phyloP scores from a whole-genome alignment of 2,797 vertebrate genomes.

The Enteromius unitaeniatus region DNA sequence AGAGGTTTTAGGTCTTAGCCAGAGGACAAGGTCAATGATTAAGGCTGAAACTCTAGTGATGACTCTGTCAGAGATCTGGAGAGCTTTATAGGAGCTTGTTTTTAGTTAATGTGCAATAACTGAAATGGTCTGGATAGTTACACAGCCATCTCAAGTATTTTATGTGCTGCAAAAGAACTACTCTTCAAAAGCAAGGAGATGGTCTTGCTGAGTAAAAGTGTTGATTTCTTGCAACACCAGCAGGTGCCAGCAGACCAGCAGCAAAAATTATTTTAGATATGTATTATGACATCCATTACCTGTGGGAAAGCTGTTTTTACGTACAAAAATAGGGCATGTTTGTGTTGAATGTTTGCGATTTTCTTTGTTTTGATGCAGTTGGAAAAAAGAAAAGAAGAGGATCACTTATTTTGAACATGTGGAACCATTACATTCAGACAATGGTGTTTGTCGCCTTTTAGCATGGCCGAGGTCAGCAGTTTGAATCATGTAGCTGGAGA shows the following conservation, averaged over 20 bases:
- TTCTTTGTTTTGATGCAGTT: neutral
- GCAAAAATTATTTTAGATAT: neutral
- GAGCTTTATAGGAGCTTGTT: conserved; percentile 14
- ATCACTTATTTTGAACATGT: neutral
- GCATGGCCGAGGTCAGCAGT: neutral
- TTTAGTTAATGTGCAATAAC: neutral
- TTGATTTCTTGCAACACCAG: neutral
- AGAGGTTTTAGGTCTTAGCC: conserved; percentile 30
- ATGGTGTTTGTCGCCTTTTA: neutral
- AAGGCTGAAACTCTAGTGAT: conserved; percentile 30
- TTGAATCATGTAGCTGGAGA: neutral
- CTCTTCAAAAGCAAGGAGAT: neutral
- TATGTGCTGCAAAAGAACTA: neutral
- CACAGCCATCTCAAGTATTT: neutral
- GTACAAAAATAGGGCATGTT: neutral
- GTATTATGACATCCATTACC: neutral
- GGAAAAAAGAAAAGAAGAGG: neutral
- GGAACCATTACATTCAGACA: neutral
- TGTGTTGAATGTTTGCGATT: neutral
- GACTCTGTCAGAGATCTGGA: conserved; percentile 30
- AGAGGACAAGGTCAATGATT: conserved; percentile 28
- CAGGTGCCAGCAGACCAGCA: neutral
- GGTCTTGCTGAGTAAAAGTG: neutral
- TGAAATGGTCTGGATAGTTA: neutral
- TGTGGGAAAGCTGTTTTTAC: neutral